phyloP scores from a whole-genome alignment of 2,888 invertebrate genomes.

The Chaitophorus viminalis region DNA sequence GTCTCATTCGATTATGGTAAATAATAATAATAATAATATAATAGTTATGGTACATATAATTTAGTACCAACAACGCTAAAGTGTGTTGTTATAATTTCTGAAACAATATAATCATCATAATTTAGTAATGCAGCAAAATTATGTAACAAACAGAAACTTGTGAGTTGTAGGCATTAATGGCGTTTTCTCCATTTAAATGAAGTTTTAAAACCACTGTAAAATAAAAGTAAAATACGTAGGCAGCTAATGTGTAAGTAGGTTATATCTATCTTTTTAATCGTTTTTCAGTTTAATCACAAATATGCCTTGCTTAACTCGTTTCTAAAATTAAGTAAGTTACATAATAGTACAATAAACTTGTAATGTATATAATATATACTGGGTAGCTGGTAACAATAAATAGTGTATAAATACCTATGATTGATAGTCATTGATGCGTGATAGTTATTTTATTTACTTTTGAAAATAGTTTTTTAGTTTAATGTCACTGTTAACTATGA shows the following conservation, averaged over 20 bases:
- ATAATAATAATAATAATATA: background rate
- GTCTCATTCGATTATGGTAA: background rate
- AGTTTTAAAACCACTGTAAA: background rate
- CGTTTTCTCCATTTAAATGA: slow-evolving; percentile 18
- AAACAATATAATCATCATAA: background rate
- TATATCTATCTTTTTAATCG: background rate
- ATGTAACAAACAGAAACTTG: background rate
- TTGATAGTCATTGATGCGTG: background rate
- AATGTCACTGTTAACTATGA: background rate
- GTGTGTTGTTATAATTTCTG: background rate
- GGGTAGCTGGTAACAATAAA: background rate
- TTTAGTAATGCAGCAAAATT: background rate
- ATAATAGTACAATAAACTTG: background rate
- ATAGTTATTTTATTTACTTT: background rate
- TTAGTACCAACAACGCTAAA: background rate
- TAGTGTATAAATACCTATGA: background rate
- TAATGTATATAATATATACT: background rate
- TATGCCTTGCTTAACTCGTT: slow-evolving; percentile 1
- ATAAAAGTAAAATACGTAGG: background rate
- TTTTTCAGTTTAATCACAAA: slow-evolving; percentile 22
- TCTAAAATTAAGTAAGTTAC: slow-evolving; percentile 14
- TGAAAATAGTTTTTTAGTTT: background rate
- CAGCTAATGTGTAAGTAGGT: background rate
- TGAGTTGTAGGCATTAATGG: background rate
- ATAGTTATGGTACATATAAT: background rate